Percentiles rank a stretch among this genome's conserved stretches.
Evolutionary conservation across 2,113 vertebrate species (phyloP).

Genomic region (Tringa solitaria): DNA sequence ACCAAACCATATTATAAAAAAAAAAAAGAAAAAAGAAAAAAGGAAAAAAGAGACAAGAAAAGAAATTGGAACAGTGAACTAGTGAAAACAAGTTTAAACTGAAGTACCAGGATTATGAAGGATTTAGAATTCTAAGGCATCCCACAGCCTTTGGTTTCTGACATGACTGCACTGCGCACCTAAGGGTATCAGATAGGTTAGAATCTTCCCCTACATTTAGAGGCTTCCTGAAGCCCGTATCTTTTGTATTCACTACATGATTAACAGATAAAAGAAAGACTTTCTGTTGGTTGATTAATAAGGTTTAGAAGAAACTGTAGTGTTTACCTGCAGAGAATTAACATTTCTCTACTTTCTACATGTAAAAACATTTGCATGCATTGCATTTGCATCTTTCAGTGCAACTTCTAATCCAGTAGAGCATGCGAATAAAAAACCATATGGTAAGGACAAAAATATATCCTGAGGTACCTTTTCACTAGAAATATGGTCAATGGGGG

Average conservation of each 20-base stretch:
- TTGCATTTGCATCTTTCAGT: not conserved
- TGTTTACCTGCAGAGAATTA: not conserved
- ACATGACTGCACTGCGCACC: not conserved
- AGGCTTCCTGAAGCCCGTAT: not conserved
- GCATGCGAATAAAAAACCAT: not conserved
- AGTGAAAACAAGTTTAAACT: not conserved
- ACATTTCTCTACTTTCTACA: not conserved
- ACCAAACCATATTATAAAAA: not conserved
- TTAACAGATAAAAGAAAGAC: not conserved
- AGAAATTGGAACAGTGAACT: not conserved
- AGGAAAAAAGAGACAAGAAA: too few relatives aligned
- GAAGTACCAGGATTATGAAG: not conserved
- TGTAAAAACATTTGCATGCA: not conserved
- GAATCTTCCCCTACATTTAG: not conserved
- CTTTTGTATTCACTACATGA: not conserved
- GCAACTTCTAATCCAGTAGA: not conserved
- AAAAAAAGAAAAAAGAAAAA: rapidly evolving
- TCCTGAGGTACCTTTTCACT: not conserved
- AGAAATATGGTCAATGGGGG: not conserved
- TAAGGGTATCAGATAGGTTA: not conserved
- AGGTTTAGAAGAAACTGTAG: not conserved
- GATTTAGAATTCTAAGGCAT: not conserved
- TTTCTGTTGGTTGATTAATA: not conserved
- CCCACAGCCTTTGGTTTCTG: not conserved
- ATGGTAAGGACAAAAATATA: not conserved